These are phyloP conservation scores for Nycticorax nycticorax DNA, from an alignment of 2,113 vertebrate genomes.

Conservation along the genomic window DNA sequence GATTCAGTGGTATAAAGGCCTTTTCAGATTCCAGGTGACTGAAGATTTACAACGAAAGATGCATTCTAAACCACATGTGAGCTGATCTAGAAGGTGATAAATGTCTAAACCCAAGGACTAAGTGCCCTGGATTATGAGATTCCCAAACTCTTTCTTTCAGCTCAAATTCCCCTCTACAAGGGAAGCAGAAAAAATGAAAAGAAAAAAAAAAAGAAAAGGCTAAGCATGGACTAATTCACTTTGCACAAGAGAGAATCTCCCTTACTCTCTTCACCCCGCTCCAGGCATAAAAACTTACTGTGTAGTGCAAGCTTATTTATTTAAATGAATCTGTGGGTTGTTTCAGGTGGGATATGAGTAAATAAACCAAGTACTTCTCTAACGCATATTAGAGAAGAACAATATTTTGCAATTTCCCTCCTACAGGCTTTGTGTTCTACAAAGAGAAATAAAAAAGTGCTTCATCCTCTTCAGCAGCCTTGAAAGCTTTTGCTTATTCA, in stretches of 20 bases:
- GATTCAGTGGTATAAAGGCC: not conserved
- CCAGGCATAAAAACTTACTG: not conserved
- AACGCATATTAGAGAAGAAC: not conserved
- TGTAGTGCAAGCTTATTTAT: not conserved
- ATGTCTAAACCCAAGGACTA: not conserved
- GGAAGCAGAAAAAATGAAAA: not conserved
- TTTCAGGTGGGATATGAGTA: not conserved
- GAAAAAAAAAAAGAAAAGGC: too few relatives aligned
- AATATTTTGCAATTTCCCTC: conserved; percentile 48
- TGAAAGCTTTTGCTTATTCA: conserved; percentile 36
- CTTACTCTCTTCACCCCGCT: not conserved
- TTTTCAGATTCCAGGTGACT: not conserved
- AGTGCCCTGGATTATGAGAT: not conserved
- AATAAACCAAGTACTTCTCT: conserved; percentile 1
- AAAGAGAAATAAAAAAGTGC: conserved; percentile 47
- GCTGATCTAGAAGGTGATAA: not conserved
- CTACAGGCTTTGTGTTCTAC: conserved; percentile 26
- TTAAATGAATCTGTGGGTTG: not conserved
- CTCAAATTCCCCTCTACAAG: not conserved
- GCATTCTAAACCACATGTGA: not conserved
- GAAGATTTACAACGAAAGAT: not conserved
- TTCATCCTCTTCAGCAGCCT: conserved; percentile 9
- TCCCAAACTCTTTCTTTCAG: not conserved
- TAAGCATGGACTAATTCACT: not conserved
- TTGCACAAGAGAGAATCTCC: not conserved